phyloP scores from a whole-genome alignment of 2,113 vertebrate species.

The Nannobrachium achirus region DNA sequence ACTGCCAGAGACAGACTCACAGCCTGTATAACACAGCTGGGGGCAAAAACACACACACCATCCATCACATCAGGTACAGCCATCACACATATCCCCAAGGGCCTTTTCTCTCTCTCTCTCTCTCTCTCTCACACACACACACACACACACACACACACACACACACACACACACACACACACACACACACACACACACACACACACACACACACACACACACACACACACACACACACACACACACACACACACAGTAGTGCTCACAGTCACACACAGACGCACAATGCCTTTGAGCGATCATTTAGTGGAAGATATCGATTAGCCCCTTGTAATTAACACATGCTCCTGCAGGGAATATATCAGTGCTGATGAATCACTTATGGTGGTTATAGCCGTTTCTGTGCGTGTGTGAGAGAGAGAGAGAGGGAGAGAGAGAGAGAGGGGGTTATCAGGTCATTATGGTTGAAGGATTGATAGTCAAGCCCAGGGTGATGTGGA shows the following conservation, averaged over 20 bases:
- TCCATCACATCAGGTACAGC: conserved; percentile 66
- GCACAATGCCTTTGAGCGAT: conserved; percentile 34
- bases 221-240: no score
- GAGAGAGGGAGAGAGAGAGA: not conserved
- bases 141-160: not conserved
- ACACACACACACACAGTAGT: no score
- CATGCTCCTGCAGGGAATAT: conserved; percentile 52
- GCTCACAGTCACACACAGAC: not conserved
- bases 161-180: not conserved
- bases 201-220: conserved; percentile 2
- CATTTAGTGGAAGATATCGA: conserved; percentile 66
- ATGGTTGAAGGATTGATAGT: conserved; percentile 47
- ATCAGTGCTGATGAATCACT: conserved; percentile 59
- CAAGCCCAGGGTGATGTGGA: conserved; percentile 31
- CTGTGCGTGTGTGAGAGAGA: not conserved
- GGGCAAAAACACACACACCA: conserved; percentile 62
- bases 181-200: not conserved
- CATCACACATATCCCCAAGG: conserved; percentile 51
- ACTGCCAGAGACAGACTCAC: conserved; percentile 53
- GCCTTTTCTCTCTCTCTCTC: no score
- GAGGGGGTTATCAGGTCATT: conserved; percentile 44
- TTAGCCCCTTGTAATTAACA: conserved; percentile 73
- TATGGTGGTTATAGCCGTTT: conserved; percentile 16
- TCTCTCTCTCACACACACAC: no score
- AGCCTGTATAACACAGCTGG: conserved; percentile 66